Evolutionary conservation across 2,888 invertebrate species (phyloP), one percentile per base, ranked within the genome.

Genomic region (Idaea straminata): DNA sequence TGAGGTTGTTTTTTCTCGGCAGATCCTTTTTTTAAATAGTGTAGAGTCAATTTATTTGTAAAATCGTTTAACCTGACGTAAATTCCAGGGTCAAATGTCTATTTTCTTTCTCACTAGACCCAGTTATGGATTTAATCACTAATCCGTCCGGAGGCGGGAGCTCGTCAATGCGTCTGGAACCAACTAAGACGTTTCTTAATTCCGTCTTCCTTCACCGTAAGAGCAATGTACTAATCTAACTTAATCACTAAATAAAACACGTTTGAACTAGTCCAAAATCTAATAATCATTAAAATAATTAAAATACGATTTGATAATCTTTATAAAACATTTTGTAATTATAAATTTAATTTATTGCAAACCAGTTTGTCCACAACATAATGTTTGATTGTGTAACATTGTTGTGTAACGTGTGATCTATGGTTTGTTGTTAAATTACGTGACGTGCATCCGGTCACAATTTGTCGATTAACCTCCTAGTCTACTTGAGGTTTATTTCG

Each of bases 401-500:
- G 47, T 47, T 47, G 47, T 13, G 47, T 47, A 47, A 47, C 47
- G 13, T 47, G 47, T 47, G 47, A 47, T 47, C 13, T 47, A 47
- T 10, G 47, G 47, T 47, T 47, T 47, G 47, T 47, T 47, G 47
- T 47, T 47, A 47, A 5, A 47, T 47, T 47, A 47, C 47, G 47
- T 47, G 47, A 47, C 10, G 13, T 13, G 47, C 47, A 47, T 47
- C 47, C 47, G 47, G 47, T 47, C 47, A 47, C 47, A 47, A 47
- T 47, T 47, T 47, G 47, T 47, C 47, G 47, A 47, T 47, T 47
- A 47, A 47, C 47, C 47, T 47, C 47, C 47, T 47, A 47, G 47
- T 47, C 47, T 47, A 47, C 47, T 47, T 47, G 47, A 47, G 47
- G 3, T 47, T 47, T 47, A 4, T 47, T 47, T 47, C 47, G 6